These are phyloP conservation scores for Brenthis ino DNA, from an alignment of 2,888 invertebrate species.

Conservation along the genomic window DNA sequence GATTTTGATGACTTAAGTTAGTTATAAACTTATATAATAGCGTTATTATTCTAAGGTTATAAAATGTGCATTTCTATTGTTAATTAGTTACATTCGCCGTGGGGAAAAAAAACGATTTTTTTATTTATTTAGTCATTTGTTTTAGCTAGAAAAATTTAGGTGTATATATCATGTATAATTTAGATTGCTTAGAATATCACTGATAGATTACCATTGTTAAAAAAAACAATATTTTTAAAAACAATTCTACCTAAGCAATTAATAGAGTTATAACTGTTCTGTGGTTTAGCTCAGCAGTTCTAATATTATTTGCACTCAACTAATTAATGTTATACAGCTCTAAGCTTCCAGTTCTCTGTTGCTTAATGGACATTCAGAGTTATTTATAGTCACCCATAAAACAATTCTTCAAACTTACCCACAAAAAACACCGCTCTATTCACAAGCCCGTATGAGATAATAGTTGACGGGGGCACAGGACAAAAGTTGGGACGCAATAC, in stretches of 20 bases:
- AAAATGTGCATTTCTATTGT: neutral
- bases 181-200: too few relatives aligned
- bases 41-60: neutral
- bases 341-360: constrained; percentile 49
- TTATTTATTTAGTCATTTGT: too few relatives aligned
- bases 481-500: constrained; percentile 75
- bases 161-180: too few relatives aligned
- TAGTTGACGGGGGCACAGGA: constrained; percentile 70
- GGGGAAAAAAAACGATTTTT: too few relatives aligned
- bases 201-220: too few relatives aligned
- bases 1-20: neutral
- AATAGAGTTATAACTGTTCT: neutral
- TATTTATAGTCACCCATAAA: constrained; percentile 77
- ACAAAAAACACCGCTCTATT: constrained; percentile 71
- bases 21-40: neutral
- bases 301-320: constrained; percentile 37
- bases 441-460: constrained; percentile 73
- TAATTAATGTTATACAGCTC: constrained; percentile 59
- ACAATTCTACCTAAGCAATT: too few relatives aligned
- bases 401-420: constrained; percentile 76
- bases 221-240: too few relatives aligned
- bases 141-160: too few relatives aligned
- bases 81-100: too few relatives aligned
- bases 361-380: constrained; percentile 32
- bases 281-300: constrained; percentile 9